These are phyloP conservation scores for Phocides pigmalion DNA, from an alignment of 1,140 invertebrate species.

Conservation along the genomic window DNA sequence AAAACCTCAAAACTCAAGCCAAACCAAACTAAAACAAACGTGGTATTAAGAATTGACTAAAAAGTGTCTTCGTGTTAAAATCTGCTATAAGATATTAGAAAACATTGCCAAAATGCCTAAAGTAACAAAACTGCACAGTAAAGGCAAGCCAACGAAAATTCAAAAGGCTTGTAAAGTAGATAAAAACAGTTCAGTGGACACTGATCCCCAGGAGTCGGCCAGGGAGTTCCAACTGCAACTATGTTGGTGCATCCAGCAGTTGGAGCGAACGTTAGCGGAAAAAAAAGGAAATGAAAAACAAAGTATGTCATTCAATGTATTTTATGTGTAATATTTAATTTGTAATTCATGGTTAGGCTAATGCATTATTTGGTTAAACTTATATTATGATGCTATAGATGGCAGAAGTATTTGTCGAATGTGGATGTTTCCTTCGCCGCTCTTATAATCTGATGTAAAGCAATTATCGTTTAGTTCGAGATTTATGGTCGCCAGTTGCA, in stretches of 20 bases:
- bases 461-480: too few relatives aligned
- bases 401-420: too few relatives aligned
- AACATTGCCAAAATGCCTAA: slow-evolving; percentile 64
- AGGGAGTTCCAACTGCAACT: slow-evolving; percentile 89
- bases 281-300: slow-evolving; percentile 87
- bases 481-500: too few relatives aligned
- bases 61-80: too few relatives aligned
- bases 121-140: slow-evolving; percentile 71
- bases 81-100: neutral
- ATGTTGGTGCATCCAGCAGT: slow-evolving; percentile 90
- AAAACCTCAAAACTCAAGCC: neutral
- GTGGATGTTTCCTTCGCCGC: too few relatives aligned
- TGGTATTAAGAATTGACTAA: slow-evolving; percentile 19
- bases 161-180: slow-evolving; percentile 67
- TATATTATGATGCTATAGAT: too few relatives aligned
- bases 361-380: too few relatives aligned
- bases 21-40: too few relatives aligned
- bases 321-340: slow-evolving; percentile 1
- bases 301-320: slow-evolving; percentile 69
- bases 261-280: slow-evolving; percentile 84
- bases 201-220: slow-evolving; percentile 81
- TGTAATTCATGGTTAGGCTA: neutral
- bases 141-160: slow-evolving; percentile 66
- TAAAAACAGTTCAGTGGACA: slow-evolving; percentile 52
- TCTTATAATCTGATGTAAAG: too few relatives aligned